phyloP scores from a whole-genome alignment of 2,113 vertebrate genomes.

The Dolichotis patagonum region DNA sequence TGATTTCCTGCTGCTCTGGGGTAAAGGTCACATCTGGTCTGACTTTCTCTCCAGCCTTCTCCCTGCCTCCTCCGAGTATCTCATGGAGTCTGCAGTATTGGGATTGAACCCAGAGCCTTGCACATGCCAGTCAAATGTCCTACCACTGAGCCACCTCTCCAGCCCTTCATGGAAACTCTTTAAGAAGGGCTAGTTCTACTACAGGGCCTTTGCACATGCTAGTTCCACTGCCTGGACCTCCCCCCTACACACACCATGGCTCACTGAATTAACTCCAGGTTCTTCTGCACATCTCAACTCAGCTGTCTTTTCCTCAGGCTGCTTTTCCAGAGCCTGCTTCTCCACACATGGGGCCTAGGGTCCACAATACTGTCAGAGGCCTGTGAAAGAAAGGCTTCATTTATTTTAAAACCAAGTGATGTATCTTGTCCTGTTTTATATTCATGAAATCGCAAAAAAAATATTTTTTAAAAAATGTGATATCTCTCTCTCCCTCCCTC shows the following conservation, averaged over 20 bases:
- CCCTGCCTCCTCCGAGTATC: background rate
- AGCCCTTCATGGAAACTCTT: background rate
- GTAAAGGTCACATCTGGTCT: background rate
- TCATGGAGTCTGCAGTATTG: background rate
- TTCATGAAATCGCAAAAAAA: background rate
- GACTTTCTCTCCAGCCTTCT: background rate
- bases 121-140: background rate
- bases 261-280: background rate
- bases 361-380: background rate
- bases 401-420: constrained; percentile 26
- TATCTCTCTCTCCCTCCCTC: background rate
- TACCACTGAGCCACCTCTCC: background rate
- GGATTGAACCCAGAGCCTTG: background rate
- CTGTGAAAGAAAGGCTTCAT: background rate
- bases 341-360: background rate
- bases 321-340: background rate
- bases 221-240: background rate
- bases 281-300: background rate
- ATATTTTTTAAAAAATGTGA: background rate
- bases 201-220: background rate
- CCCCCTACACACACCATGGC: background rate
- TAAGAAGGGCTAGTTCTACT: background rate
- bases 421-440: background rate
- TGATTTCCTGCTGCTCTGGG: background rate
- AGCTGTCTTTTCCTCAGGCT: background rate